phyloP scores from a whole-genome alignment of 2,888 invertebrate genomes.

The Conistra vaccinii region DNA sequence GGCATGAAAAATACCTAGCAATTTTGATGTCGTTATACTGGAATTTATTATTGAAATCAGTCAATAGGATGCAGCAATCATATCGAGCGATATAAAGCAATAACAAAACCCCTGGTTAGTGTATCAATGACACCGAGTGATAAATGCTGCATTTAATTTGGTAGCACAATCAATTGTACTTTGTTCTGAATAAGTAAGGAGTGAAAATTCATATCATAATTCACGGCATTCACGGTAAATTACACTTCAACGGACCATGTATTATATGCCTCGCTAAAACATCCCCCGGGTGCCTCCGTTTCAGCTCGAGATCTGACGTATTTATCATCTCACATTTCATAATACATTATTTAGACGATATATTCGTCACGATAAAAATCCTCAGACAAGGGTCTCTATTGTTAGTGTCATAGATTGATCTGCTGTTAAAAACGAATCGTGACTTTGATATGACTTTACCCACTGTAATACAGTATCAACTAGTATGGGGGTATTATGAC shows the following conservation, averaged over 20 bases:
- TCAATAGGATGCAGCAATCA: not conserved
- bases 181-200: slow-evolving; percentile 22
- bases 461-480: no score
- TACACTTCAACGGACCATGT: slow-evolving; percentile 50
- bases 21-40: not conserved
- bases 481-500: no score
- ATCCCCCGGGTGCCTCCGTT: slow-evolving; percentile 44
- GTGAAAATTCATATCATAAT: slow-evolving; percentile 71
- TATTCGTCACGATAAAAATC: slow-evolving; percentile 11
- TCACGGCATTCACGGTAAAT: slow-evolving; percentile 68
- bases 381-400: slow-evolving; percentile 4
- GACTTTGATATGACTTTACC: not conserved
- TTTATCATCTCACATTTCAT: slow-evolving; percentile 48
- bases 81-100: not conserved
- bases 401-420: slow-evolving; percentile 12
- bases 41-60: slow-evolving; percentile 12
- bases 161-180: not conserved
- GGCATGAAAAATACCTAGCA: not conserved
- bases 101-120: no score
- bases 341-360: slow-evolving; percentile 33
- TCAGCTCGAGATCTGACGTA: slow-evolving; percentile 37
- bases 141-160: not conserved
- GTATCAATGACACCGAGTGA: not conserved
- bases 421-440: not conserved
- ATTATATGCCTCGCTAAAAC: slow-evolving; percentile 52